phyloP scores from a whole-genome alignment of 2,797 vertebrate species.

The Myioborus melanocephalus region DNA sequence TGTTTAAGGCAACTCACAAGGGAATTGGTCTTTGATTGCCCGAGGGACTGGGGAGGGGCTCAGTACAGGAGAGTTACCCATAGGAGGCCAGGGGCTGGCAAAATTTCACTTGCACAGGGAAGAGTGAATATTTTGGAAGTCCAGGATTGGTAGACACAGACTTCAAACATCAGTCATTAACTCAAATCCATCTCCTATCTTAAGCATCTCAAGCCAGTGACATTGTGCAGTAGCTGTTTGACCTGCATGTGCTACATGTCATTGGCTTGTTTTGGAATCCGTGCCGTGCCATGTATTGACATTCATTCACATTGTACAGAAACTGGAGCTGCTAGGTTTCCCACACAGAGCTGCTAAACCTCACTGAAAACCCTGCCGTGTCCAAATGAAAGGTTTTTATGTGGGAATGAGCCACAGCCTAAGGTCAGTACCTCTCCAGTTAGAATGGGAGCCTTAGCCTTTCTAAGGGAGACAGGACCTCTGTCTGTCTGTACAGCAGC shows the following conservation, averaged over 20 bases:
- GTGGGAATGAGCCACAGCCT: background rate
- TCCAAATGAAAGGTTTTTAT: background rate
- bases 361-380: background rate
- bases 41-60: background rate
- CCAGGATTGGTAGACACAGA: rapidly evolving
- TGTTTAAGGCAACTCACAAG: background rate
- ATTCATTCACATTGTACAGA: background rate
- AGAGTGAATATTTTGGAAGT: background rate
- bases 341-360: background rate
- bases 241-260: background rate
- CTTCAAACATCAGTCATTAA: background rate
- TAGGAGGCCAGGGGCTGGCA: background rate
- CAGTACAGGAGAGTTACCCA: background rate
- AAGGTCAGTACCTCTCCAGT: background rate
- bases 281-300: background rate
- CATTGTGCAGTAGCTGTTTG: background rate
- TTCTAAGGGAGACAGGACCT: background rate
- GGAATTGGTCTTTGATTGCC: background rate
- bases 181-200: background rate
- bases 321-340: background rate
- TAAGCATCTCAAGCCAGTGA: background rate
- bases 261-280: background rate
- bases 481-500: slow-evolving; percentile 15
- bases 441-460: slow-evolving; percentile 18
- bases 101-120: background rate